Evolutionary conservation across 2,797 vertebrate species (phyloP).

Genomic region (Acipenser transmontanus): DNA sequence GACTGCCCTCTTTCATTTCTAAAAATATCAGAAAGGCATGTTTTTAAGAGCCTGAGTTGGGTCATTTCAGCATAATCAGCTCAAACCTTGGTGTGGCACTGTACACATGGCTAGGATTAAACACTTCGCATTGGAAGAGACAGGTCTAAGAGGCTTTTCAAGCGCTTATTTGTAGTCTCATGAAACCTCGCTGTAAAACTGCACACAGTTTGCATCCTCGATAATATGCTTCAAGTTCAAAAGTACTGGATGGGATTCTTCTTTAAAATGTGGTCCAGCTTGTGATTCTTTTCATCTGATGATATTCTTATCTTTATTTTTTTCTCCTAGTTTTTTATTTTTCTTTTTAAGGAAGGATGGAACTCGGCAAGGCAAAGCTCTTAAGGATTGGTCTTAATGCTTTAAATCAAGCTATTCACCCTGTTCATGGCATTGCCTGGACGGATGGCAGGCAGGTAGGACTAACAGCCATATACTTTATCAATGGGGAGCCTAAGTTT

Average conservation of each 20-base stretch:
- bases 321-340: constrained; percentile 15
- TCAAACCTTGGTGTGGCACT: constrained; percentile 48
- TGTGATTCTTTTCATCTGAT: neutral
- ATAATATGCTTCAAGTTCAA: neutral
- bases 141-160: constrained; percentile 46
- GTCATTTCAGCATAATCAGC: constrained; percentile 57
- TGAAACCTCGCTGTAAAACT: constrained; percentile 27
- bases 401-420: constrained; percentile 84
- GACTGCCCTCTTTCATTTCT: neutral
- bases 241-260: constrained; percentile 10
- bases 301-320: neutral
- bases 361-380: constrained; percentile 87
- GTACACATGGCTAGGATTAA: constrained; percentile 58
- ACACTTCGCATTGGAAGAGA: constrained; percentile 50
- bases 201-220: neutral
- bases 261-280: neutral
- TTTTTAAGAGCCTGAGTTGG: constrained; percentile 27
- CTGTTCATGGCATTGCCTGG: constrained; percentile 85
- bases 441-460: constrained; percentile 88
- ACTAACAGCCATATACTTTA: constrained; percentile 66
- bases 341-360: constrained; percentile 59
- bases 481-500: constrained; percentile 66
- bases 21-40: constrained; percentile 2
- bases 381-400: constrained; percentile 83
- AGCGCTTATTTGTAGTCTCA: constrained; percentile 47